phyloP scores from a whole-genome alignment of 2,888 invertebrate species.

The Hypomecis atomaria region DNA sequence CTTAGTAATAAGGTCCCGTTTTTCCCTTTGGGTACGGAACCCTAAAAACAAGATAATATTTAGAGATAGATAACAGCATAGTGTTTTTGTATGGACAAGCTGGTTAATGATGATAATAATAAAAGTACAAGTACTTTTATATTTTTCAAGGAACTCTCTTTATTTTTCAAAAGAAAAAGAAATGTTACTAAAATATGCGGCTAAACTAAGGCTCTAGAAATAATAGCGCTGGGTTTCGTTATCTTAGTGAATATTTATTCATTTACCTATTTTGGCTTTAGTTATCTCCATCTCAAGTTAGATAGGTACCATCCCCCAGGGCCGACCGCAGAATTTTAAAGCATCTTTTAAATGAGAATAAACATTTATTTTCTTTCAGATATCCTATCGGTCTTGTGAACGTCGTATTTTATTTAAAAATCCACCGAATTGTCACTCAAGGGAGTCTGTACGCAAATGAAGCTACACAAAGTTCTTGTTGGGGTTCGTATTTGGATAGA shows the following conservation, averaged over 20 bases:
- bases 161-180: no score
- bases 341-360: constrained; percentile 27
- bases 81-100: no score
- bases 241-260: neutral
- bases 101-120: no score
- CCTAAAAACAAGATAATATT: no score
- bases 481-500: constrained; percentile 33
- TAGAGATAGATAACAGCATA: no score
- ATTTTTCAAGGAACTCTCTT: no score
- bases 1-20: no score
- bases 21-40: no score
- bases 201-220: no score
- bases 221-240: neutral
- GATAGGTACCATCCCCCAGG: constrained; percentile 20
- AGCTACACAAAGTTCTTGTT: constrained; percentile 41
- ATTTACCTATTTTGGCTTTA: neutral
- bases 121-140: no score
- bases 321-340: constrained; percentile 24
- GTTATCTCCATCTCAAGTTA: constrained; percentile 6
- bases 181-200: no score
- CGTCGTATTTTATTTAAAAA: constrained; percentile 35
- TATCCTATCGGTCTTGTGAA: constrained; percentile 31
- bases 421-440: constrained; percentile 24
- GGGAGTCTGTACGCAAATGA: constrained; percentile 35
- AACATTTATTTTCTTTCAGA: constrained; percentile 32